These are phyloP conservation scores for Drosophila lacertosa DNA, from an alignment of 1,140 invertebrate species.

Conservation along the genomic window DNA sequence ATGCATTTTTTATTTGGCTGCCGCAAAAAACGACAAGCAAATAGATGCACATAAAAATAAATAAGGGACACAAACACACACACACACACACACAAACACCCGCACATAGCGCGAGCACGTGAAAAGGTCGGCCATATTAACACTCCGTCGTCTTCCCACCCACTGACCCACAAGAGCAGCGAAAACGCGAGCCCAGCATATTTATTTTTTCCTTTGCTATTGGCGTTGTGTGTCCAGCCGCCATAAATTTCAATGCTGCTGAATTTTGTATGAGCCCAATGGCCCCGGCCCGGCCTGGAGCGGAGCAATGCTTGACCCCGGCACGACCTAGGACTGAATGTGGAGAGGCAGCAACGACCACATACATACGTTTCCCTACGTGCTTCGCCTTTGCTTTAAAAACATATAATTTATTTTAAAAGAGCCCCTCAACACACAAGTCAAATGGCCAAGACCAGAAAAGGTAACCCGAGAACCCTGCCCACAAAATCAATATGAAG, in stretches of 20 bases:
- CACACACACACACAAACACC: constrained; percentile 31
- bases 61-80: constrained; percentile 57
- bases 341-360: not conserved
- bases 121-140: constrained; percentile 67
- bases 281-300: constrained; percentile 28
- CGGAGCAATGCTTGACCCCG: constrained; percentile 33
- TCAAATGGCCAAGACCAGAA: constrained; percentile 26
- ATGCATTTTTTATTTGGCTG: constrained; percentile 80
- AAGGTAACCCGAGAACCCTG: constrained; percentile 8
- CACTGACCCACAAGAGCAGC: not conserved
- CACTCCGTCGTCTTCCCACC: constrained; percentile 34
- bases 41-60: constrained; percentile 82
- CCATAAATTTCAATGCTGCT: constrained; percentile 80
- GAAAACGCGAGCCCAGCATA: constrained; percentile 61
- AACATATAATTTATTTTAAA: constrained; percentile 82
- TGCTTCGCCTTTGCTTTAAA: constrained; percentile 67
- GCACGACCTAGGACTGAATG: constrained; percentile 4
- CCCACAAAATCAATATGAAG: constrained; percentile 68
- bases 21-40: constrained; percentile 69
- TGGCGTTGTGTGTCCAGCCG: constrained; percentile 69
- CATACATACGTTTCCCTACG: constrained; percentile 32
- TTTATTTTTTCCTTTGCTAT: constrained; percentile 43
- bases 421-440: constrained; percentile 61
- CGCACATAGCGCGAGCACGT: not conserved
- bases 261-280: constrained; percentile 72